A percentile compares a stretch with the other conserved stretches of the same genome.
phyloP scores from a whole-genome alignment of 2,888 invertebrate genomes.

The Antheraea yamamai region DNA sequence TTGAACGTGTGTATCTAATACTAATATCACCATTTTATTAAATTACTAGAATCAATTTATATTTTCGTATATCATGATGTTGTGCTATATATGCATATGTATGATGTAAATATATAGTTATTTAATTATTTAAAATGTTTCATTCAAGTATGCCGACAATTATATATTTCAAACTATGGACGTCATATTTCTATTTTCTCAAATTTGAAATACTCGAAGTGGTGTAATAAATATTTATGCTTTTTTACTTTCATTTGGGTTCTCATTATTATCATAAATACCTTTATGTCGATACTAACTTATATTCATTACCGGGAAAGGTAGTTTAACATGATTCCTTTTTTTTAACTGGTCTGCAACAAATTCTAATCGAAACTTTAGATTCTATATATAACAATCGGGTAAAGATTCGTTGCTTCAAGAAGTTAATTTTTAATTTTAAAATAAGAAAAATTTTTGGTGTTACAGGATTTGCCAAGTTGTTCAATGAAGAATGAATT shows the following conservation, averaged over 20 bases:
- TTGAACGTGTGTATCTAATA: conserved; percentile 33
- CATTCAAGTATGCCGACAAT: background rate
- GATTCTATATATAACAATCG: too few species aligned
- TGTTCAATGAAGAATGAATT: too few species aligned
- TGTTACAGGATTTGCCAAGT: too few species aligned
- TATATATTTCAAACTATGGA: background rate
- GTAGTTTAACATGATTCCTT: background rate
- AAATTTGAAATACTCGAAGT: background rate
- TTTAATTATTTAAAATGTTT: conserved; percentile 41
- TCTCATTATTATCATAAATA: background rate
- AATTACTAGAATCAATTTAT: conserved; percentile 44
- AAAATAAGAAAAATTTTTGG: too few species aligned
- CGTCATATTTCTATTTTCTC: background rate
- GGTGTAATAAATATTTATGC: background rate
- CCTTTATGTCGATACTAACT: background rate
- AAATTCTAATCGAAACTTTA: too few species aligned
- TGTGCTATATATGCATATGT: conserved; percentile 49
- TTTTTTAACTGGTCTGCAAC: too few species aligned
- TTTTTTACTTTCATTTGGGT: background rate
- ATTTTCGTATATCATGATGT: conserved; percentile 56
- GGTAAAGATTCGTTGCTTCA: too few species aligned
- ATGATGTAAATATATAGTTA: conserved; percentile 66
- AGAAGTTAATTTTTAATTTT: too few species aligned
- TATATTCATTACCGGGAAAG: background rate
- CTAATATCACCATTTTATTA: conserved; percentile 30